Base-by-base conservation (phyloP, 2,797 vertebrate species). In the Xenentodon cancila region DNA sequence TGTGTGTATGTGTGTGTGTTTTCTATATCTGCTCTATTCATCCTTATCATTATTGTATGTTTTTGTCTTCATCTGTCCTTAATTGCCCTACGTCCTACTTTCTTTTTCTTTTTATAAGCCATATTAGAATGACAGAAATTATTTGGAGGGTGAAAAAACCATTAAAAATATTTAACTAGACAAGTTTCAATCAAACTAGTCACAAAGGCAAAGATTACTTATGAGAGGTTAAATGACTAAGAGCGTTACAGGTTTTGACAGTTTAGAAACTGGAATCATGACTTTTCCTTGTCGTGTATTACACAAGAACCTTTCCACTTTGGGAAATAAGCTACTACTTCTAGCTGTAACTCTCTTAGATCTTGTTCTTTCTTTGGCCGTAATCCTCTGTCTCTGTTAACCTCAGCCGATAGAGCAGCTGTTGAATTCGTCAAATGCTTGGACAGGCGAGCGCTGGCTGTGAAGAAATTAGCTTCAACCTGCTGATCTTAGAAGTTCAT, bases 371-470 rank as follows among this genome's bases (percentile, higher is more conserved):
- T 60, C 58, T 69, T 40, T 63, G 11, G 37, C 53, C 2, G 44
- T 60, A 59, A 44, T 46, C 15, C 32, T 49, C 47, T 45, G 20
- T 66, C 49, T 68, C 53, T 47, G 60, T 75, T 65, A 30, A 67
- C 64, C 57, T 75, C 17, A 50, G 37, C 64, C 5, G 13, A 65
- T 69, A 43, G 61, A 77, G 68, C 87, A 91, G 86, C 85, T 90
- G 87, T 79, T 87, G 72, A 62, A 63, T 68, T 74, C 68, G 79
- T 87, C 88, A 88, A 83, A 55, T 59, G 37, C 65, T 77, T 57
- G 68, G 82, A 85, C 84, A 87, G 79, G 53, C 79, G 42, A 65
- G 18, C 50, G 61, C 30, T 58, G 59, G 54, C 71, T 68, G 64
- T 45, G 59, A 79, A 71, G 72, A 80, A 73, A 76, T 79, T 13